These are phyloP conservation scores for Drosophila oshimai DNA, from an alignment of 1,140 invertebrate species.

Conservation along the genomic window DNA sequence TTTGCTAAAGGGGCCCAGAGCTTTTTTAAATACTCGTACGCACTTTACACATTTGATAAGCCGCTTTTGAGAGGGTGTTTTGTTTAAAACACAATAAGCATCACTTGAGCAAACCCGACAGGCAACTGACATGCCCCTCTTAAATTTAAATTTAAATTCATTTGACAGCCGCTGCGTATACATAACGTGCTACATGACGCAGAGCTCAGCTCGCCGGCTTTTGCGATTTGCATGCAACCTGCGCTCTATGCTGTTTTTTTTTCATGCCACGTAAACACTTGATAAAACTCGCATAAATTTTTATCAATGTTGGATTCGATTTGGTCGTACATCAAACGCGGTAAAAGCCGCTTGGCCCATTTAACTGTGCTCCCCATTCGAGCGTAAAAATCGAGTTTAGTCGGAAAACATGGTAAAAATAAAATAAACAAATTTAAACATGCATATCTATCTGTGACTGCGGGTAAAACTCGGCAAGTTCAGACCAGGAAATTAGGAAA, in stretches of 20 bases:
- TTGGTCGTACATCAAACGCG: slow-evolving; percentile 10
- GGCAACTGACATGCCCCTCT: slow-evolving; percentile 48
- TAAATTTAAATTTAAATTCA: slow-evolving; percentile 27
- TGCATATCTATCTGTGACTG: neutral
- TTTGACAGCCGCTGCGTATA: slow-evolving; percentile 38
- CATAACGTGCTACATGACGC: slow-evolving; percentile 17
- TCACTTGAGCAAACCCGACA: slow-evolving; percentile 49
- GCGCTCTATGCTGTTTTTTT: slow-evolving; percentile 25
- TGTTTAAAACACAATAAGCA: slow-evolving; percentile 62
- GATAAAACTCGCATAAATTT: slow-evolving; percentile 79
- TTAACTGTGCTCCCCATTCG: slow-evolving; percentile 27
- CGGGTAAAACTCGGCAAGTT: neutral
- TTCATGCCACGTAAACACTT: slow-evolving; percentile 76
- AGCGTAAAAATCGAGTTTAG: slow-evolving; percentile 52
- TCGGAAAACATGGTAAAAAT: slow-evolving; percentile 23
- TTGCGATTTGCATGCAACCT: slow-evolving; percentile 45
- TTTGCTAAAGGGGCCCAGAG: slow-evolving; percentile 8
- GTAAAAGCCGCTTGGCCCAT: slow-evolving; percentile 48
- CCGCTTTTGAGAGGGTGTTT: slow-evolving; percentile 8
- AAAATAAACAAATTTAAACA: slow-evolving; percentile 22
- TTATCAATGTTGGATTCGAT: slow-evolving; percentile 54
- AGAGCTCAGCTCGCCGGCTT: neutral
- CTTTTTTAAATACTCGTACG: slow-evolving; percentile 57
- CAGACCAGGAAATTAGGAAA: neutral
- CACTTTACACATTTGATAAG: slow-evolving; percentile 43